Base-by-base conservation (phyloP, 2,797 vertebrate genomes). In the Falco novaeseelandiae region DNA sequence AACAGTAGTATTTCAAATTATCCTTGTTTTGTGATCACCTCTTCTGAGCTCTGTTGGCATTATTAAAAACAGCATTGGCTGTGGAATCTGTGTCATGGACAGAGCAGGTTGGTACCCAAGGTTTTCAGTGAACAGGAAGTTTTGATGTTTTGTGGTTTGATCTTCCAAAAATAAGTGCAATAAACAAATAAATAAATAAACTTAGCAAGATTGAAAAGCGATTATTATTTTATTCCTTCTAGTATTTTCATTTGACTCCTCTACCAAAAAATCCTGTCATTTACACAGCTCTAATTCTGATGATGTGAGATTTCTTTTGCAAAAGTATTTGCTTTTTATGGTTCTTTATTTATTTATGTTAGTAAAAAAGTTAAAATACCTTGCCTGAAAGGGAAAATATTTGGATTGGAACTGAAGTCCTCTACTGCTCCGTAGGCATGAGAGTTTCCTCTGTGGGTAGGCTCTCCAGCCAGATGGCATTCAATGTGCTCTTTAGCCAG, bases 381-480 rank as follows among this genome's bases (percentile, higher is more conserved):
- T 86, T 95, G 42, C 70, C 66, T 77, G 83, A 84, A 94, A 88
- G 42, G 42, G 66, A 87, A 95, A 95, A 95, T 96, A 90, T 95
- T 96, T 93, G 54, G 54, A 34, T 90, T 97, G 93, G 58, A 89
- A 69, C 58, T 83, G 29, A 88, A 91, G 57, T 81, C 72, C 87
- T 93, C 58, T 88, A 22, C 49, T 76, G 12, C 77, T 69, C 65
- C 55, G 21, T 91, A 93, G 79, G 40, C 57, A 86, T 66, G 42
- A 46, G 32, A 59, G 27, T 74, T 90, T 54, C 54, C 65, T 72
- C 61, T 81, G 61, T 65, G 82, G 67, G 30, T 83, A 86, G 72
- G 25, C 54, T 76, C 20, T 86, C 57, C 62, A 76, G 49, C 22
- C 85, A 87, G 83, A 66, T 82, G 51, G 32, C 63, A 87, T 71